Evolutionary conservation across 2,797 vertebrate species (phyloP).

Genomic region (Coregonus ussuriensis): DNA sequence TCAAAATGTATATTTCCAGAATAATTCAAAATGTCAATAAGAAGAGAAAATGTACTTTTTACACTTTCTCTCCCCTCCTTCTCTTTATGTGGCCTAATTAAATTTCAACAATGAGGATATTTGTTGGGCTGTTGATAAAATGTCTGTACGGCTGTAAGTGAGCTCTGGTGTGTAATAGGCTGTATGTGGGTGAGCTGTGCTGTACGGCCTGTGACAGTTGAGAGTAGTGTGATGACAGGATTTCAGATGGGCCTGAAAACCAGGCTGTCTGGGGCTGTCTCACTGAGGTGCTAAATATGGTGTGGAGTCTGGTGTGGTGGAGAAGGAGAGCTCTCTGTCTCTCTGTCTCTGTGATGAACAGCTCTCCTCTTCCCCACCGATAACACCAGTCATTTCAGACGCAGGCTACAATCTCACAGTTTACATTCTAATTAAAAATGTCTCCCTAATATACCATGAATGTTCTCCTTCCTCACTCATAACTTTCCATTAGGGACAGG

Average conservation of each 20-base stretch:
- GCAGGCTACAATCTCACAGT: not conserved
- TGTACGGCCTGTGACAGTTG: not conserved
- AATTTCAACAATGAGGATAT: slow-evolving; percentile 19
- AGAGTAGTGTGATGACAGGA: not conserved
- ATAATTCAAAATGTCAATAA: too few species aligned
- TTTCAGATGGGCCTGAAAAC: not conserved
- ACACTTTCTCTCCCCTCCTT: not conserved
- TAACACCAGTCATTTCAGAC: not conserved
- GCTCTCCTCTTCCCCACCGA: not conserved
- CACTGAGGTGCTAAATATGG: not conserved
- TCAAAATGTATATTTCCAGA: too few species aligned
- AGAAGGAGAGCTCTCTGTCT: too few species aligned
- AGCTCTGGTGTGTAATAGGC: not conserved
- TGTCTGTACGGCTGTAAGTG: not conserved
- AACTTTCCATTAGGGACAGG: not conserved
- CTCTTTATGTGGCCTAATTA: too few species aligned
- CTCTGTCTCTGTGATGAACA: not conserved
- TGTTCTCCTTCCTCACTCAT: not conserved
- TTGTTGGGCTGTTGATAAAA: slow-evolving; percentile 38
- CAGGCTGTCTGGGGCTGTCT: not conserved
- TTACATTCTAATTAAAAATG: not conserved
- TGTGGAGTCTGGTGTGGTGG: not conserved
- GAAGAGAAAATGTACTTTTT: not conserved
- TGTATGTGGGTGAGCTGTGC: not conserved
- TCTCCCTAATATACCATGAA: not conserved